Base-by-base conservation (phyloP, 2,797 vertebrate genomes). In the Halcyon smyrnensis region DNA sequence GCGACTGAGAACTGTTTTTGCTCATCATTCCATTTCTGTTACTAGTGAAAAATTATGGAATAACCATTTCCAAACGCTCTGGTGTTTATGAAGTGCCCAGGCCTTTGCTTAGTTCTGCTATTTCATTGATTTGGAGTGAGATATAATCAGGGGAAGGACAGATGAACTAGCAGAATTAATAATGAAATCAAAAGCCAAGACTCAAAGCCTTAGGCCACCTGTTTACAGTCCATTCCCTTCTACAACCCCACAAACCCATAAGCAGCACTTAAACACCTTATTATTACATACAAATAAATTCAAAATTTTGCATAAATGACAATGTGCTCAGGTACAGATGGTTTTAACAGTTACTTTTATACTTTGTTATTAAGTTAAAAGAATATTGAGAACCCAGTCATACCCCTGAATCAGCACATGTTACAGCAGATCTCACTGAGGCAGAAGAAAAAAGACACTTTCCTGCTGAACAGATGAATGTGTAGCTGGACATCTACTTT, bases 311-410 rank as follows among this genome's bases (percentile, higher is more conserved):
- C 82, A 87, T 85, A 88, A 96, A 95, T 67, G 43, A 77, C 85
- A 92, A 94, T 92, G 91, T 95, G 92, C 89, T 89, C 94, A 96
- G 95, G 88, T 97, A 88, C 96, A 97, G 92, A 94, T 96, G 85
- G 83, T 84, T 95, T 94, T 84, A 94, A 81, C 57, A 83, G 85
- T 83, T 94, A 95, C 90, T 95, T 94, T 92, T 87, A 87, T 90
- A 43, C 76, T 87, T 74, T 82, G 51, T 79, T 91, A 93, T 65
- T 83, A 92, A 92, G 64, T 54, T 30, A 21, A 89, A 65, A 7
- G 28, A 94, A 82, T 46, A 84, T 34, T 37, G 88, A 93, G 79
- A 69, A 89, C 34, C 24, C 76, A 85, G 90, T 78, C 71, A 91
- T 81, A 87, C 92, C 76, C 96, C 4, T 92, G 83, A 93, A 90